Conservation (phyloP, 1,140 invertebrate genomes). For the Dendrolimus punctatus region DNA sequence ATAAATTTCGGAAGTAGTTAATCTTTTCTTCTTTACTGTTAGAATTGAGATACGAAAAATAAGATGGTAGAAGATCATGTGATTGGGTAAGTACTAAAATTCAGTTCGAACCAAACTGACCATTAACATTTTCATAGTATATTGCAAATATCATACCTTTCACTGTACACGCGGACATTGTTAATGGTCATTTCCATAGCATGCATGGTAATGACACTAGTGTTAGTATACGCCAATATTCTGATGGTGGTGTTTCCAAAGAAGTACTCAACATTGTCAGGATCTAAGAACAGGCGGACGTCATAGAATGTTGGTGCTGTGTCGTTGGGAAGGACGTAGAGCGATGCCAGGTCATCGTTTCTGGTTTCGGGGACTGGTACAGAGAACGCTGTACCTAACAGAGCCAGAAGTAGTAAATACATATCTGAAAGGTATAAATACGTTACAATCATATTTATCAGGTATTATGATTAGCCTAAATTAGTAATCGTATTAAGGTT, state of each 20-base stretch:
- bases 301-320: slow-evolving; percentile 77
- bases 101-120: too few species aligned
- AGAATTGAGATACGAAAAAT: too few species aligned
- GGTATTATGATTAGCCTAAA: neutral
- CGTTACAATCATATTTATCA: neutral
- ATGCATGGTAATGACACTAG: slow-evolving; percentile 69
- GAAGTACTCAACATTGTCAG: slow-evolving; percentile 71
- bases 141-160: slow-evolving; percentile 1
- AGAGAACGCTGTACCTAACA: slow-evolving; percentile 29
- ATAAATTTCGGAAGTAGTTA: too few species aligned
- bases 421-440: slow-evolving; percentile 37
- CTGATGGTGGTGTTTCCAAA: slow-evolving; percentile 74
- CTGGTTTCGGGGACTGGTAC: slow-evolving; percentile 20
- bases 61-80: too few species aligned
- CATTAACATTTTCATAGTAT: too few species aligned
- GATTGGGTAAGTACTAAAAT: too few species aligned
- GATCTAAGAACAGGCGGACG: slow-evolving; percentile 75
- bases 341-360: slow-evolving; percentile 18
- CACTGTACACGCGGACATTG: slow-evolving; percentile 22
- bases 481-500: neutral
- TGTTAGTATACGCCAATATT: slow-evolving; percentile 46
- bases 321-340: slow-evolving; percentile 73
- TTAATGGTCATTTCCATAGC: slow-evolving; percentile 50
- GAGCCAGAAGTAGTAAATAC: slow-evolving; percentile 39
- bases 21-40: too few species aligned